Evolutionary conservation across 1,140 invertebrate genomes (phyloP).

Genomic region (Nebria ingens): DNA sequence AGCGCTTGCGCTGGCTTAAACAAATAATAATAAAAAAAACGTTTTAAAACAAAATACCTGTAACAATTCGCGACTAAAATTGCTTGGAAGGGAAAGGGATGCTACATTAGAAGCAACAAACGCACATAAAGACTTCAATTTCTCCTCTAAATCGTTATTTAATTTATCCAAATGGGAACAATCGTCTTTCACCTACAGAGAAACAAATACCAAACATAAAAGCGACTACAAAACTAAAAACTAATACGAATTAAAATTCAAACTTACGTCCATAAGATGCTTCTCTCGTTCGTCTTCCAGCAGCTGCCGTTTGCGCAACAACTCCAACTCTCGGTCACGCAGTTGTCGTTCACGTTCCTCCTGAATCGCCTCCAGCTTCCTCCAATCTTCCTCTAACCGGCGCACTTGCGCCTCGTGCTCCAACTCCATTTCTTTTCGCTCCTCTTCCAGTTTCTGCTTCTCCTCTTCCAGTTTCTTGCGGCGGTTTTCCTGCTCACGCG

Average conservation of each 20-base stretch:
- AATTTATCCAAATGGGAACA: constrained; percentile 42
- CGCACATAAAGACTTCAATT: constrained; percentile 40
- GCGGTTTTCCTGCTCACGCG: constrained; percentile 19
- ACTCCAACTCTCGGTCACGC: constrained; percentile 39
- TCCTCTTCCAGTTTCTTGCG: constrained; percentile 27
- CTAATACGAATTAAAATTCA: constrained; percentile 21
- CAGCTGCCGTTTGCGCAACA: constrained; percentile 32
- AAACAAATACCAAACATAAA: constrained; percentile 33
- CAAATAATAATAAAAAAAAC: constrained; percentile 20
- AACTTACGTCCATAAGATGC: constrained; percentile 35
- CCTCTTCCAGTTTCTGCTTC: constrained; percentile 30
- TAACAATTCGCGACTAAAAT: constrained; percentile 31
- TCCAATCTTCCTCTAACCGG: constrained; percentile 31
- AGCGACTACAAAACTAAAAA: constrained; percentile 25
- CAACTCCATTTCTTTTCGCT: constrained; percentile 43
- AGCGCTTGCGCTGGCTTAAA: too few species aligned
- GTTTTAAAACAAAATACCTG: constrained; percentile 30
- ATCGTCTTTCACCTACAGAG: constrained; percentile 47
- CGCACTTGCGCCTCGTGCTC: constrained; percentile 44
- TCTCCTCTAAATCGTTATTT: constrained; percentile 39
- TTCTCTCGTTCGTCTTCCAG: constrained; percentile 34
- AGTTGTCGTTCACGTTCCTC: constrained; percentile 40
- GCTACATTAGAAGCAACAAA: constrained; percentile 38
- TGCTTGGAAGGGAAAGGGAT: constrained; percentile 34
- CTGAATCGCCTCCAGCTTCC: constrained; percentile 38